phyloP scores from a whole-genome alignment of 2,888 invertebrate genomes.

The Meta bourneti region DNA sequence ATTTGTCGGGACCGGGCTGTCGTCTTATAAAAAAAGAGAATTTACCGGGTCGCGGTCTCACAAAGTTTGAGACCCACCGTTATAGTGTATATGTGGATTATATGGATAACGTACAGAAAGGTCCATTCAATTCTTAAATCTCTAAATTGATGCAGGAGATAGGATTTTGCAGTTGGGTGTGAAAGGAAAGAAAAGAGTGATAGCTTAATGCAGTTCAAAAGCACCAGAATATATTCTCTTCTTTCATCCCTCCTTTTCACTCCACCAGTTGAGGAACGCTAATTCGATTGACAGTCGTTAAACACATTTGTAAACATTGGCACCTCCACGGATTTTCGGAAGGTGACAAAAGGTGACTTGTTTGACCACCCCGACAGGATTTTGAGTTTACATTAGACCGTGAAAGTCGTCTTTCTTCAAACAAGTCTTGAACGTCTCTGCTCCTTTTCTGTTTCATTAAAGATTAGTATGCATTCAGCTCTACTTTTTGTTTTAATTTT shows the following conservation, averaged over 20 bases:
- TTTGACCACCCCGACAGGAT: conserved; percentile 39
- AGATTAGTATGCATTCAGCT: not conserved
- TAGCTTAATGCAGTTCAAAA: not conserved
- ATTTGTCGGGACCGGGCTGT: no score
- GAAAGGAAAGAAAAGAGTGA: not conserved
- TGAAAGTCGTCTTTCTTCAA: conserved; percentile 31
- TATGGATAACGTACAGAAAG: no score
- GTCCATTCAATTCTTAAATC: not conserved
- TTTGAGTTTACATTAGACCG: conserved; percentile 25
- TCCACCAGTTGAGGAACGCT: not conserved
- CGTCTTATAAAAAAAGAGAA: no score
- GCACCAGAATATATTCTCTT: not conserved
- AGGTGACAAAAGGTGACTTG: conserved; percentile 50
- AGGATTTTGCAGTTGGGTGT: not conserved
- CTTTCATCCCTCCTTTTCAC: not conserved
- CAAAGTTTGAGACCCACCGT: no score
- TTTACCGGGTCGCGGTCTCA: no score
- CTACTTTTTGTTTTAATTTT: not conserved
- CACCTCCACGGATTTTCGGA: not conserved
- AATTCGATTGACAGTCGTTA: conserved; percentile 60
- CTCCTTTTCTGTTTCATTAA: conserved; percentile 1
- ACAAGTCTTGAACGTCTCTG: not conserved
- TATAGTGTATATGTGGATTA: no score
- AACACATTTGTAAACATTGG: conserved; percentile 45
- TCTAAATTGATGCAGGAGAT: not conserved